Percentiles rank a stretch among this genome's conserved stretches.
phyloP scores from a whole-genome alignment of 2,797 vertebrate genomes.

The Dryobates pubescens region DNA sequence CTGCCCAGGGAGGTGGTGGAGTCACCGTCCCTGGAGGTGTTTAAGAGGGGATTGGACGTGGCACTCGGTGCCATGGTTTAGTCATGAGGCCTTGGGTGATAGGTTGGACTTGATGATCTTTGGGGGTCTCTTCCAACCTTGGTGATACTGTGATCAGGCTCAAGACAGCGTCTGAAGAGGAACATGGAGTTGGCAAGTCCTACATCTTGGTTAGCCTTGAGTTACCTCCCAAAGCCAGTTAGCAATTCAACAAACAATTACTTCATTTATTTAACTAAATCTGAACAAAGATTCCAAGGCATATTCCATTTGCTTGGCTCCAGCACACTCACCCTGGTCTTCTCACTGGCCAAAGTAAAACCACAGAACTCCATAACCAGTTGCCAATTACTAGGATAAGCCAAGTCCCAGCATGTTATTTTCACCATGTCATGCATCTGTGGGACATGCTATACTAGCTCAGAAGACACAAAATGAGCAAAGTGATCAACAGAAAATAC shows the following conservation, averaged over 20 bases:
- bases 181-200: neutral
- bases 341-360: constrained; percentile 2
- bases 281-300: neutral
- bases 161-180: neutral
- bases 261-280: neutral
- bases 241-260: neutral
- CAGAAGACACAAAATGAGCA: neutral
- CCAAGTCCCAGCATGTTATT: neutral
- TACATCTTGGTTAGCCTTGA: neutral
- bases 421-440: neutral
- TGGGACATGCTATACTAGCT: neutral
- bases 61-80: too few species aligned
- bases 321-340: neutral
- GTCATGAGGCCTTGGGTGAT: too few species aligned
- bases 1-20: too few species aligned
- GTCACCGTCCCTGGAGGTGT: too few species aligned
- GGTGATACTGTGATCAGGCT: neutral
- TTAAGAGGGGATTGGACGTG: too few species aligned
- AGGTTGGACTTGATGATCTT: too few species aligned
- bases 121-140: too few species aligned
- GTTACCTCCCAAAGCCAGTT: neutral
- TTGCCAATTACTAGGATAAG: constrained; percentile 9
- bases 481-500: neutral
- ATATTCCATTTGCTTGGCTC: constrained; percentile 6
- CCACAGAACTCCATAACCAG: neutral